Evolutionary conservation across 1,140 invertebrate species (phyloP).

Genomic region (Drusus annulatus): DNA sequence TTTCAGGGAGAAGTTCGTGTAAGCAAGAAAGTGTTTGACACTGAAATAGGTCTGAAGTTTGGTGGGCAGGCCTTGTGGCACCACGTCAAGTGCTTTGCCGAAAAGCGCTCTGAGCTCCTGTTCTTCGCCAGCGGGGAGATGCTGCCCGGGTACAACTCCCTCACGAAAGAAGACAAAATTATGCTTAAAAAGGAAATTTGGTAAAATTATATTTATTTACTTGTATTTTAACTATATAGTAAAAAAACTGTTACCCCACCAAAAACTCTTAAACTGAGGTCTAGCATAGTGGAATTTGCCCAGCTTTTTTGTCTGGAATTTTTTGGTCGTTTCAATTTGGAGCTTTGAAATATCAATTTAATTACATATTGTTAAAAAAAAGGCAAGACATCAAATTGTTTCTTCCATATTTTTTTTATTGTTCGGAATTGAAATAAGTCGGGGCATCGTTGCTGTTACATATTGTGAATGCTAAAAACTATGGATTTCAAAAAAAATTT

Average conservation of each 20-base stretch:
- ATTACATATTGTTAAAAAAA: too few species aligned
- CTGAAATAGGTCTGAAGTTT: constrained; percentile 83
- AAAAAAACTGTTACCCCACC: neutral
- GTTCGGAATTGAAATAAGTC: too few species aligned
- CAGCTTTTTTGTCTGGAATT: too few species aligned
- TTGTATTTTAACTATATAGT: neutral
- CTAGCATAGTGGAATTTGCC: too few species aligned
- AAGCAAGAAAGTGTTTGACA: constrained; percentile 90
- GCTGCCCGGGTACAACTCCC: constrained; percentile 81
- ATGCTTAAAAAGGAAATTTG: constrained; percentile 79
- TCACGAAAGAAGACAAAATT: constrained; percentile 84
- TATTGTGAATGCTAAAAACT: too few species aligned
- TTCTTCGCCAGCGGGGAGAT: constrained; percentile 82
- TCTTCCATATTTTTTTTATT: too few species aligned
- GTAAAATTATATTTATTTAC: constrained; percentile 65
- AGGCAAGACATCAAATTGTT: too few species aligned
- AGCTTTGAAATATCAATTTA: too few species aligned
- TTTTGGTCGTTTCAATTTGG: too few species aligned
- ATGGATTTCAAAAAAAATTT: too few species aligned
- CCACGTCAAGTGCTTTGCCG: constrained; percentile 93
- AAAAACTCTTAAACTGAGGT: too few species aligned
- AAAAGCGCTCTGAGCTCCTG: constrained; percentile 81
- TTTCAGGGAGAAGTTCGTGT: constrained; percentile 83
- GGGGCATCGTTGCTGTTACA: too few species aligned
- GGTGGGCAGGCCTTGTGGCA: constrained; percentile 90